A percentile compares a stretch with the other conserved stretches of the same genome.
These are phyloP conservation scores for Brachyhypopomus gauderio DNA, from an alignment of 2,113 vertebrate genomes.

Conservation along the genomic window DNA sequence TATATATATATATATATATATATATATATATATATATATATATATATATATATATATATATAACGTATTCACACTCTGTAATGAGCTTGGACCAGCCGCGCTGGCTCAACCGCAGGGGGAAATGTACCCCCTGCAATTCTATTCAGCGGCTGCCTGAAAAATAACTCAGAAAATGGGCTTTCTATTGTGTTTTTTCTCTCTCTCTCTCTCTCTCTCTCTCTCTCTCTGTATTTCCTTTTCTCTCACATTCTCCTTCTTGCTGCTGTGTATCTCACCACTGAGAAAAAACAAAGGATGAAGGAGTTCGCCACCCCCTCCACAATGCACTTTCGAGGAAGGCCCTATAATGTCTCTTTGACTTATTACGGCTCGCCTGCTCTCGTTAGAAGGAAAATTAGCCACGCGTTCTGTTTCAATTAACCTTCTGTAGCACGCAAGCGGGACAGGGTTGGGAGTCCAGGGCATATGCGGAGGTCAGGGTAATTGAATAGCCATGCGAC, in stretches of 20 bases:
- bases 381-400: constrained; percentile 80
- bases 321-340: constrained; percentile 45
- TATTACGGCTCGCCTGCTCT: constrained; percentile 65
- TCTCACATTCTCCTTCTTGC: constrained; percentile 30
- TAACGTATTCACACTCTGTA: constrained; percentile 3
- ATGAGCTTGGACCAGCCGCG: not conserved
- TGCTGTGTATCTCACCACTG: constrained; percentile 41
- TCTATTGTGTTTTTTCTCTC: not conserved
- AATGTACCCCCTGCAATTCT: not conserved
- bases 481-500: constrained; percentile 77
- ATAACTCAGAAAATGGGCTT: not conserved
- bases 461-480: constrained; percentile 72
- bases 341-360: constrained; percentile 53
- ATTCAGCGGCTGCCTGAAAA: not conserved
- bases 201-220: constrained; percentile 8
- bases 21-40: too few relatives aligned
- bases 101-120: not conserved
- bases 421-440: constrained; percentile 73
- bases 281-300: constrained; percentile 43
- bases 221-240: not conserved
- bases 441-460: constrained; percentile 66
- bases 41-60: too few relatives aligned
- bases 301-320: not conserved
- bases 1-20: too few relatives aligned
- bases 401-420: constrained; percentile 81